Evolutionary conservation across 2,888 invertebrate genomes (phyloP).

Genomic region (Notodonta dromedarius): DNA sequence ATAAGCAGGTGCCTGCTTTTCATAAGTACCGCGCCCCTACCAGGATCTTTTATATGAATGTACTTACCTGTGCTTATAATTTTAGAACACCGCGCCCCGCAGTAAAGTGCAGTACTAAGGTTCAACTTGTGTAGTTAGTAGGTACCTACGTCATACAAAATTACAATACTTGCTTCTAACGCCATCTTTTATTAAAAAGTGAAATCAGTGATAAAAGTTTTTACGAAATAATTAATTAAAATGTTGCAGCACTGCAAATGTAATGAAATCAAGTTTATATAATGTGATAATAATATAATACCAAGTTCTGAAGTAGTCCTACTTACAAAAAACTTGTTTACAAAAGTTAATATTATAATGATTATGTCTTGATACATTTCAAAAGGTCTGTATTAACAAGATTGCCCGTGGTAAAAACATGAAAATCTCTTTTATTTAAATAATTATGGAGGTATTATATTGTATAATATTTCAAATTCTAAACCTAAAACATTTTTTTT

Average conservation of each 20-base stretch:
- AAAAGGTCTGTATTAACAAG: slow-evolving; percentile 54
- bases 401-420: slow-evolving; percentile 49
- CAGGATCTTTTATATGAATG: too few relatives aligned
- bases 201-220: slow-evolving; percentile 22
- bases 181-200: slow-evolving; percentile 51
- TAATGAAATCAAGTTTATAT: not conserved
- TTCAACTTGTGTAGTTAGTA: too few relatives aligned
- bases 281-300: slow-evolving; percentile 9
- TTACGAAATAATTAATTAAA: not conserved
- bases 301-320: slow-evolving; percentile 11
- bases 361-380: slow-evolving; percentile 41
- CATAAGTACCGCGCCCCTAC: too few relatives aligned
- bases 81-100: too few relatives aligned
- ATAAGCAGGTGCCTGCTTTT: too few relatives aligned
- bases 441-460: not conserved
- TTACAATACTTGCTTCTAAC: slow-evolving; percentile 24
- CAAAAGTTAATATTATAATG: slow-evolving; percentile 32
- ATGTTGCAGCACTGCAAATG: slow-evolving; percentile 8
- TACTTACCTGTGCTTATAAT: too few relatives aligned
- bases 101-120: too few relatives aligned
- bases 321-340: slow-evolving; percentile 24
- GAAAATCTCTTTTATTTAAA: slow-evolving; percentile 1
- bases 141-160: too few relatives aligned
- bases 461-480: too few relatives aligned
- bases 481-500: too few relatives aligned